phyloP scores from a whole-genome alignment of 2,113 vertebrate species.

The Melanerpes aurifrons region DNA sequence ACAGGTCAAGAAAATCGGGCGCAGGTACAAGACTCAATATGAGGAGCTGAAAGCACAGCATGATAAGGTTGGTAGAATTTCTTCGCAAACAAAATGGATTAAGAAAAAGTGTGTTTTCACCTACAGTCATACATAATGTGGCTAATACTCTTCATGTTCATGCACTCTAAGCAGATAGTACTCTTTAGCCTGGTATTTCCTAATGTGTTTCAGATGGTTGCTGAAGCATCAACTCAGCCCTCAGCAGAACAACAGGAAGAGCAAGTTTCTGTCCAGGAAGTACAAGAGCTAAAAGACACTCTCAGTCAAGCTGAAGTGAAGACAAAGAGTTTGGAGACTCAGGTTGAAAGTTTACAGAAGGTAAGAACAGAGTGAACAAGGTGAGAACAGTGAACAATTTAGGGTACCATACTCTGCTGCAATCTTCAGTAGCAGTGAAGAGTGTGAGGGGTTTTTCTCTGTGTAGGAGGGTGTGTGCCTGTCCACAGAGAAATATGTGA shows the following conservation, averaged over 20 bases:
- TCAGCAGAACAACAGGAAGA: constrained; percentile 85
- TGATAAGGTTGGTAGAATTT: constrained; percentile 82
- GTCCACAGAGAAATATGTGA: background rate
- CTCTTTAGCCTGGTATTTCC: background rate
- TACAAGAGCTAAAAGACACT: constrained; percentile 87
- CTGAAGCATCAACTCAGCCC: constrained; percentile 82
- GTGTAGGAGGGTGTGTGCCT: accelerated
- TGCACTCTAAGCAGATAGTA: background rate
- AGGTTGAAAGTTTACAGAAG: constrained; percentile 89
- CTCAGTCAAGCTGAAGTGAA: constrained; percentile 86
- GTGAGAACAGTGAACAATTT: constrained; percentile 43
- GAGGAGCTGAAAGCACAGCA: constrained; percentile 93
- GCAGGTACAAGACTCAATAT: constrained; percentile 95
- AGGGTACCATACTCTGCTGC: background rate
- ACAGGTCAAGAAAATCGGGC: constrained; percentile 97
- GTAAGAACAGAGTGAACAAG: constrained; percentile 65
- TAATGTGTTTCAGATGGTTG: constrained; percentile 77
- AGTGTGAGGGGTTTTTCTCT: background rate
- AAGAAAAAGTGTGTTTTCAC: background rate
- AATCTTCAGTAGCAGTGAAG: background rate
- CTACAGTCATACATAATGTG: background rate
- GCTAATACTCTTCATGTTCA: background rate
- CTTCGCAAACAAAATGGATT: background rate
- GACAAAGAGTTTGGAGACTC: constrained; percentile 83
- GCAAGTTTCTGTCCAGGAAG: constrained; percentile 86